Conservation (phyloP, 37 sponge, comb jelly and placozoan species). For the Theonella swinhoei region DNA sequence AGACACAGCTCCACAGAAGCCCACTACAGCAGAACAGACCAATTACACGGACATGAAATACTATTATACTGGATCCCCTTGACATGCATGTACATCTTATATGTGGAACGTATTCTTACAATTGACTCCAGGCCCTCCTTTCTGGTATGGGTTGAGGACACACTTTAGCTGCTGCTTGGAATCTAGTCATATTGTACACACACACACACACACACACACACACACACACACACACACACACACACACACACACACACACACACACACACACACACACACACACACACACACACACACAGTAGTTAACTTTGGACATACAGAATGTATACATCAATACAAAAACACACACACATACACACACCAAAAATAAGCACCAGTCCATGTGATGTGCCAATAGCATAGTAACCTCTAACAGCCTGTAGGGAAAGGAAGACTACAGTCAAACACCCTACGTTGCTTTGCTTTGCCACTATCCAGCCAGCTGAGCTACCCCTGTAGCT, state of each 20-base stretch:
- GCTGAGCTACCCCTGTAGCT: too few species aligned
- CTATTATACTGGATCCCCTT: background rate
- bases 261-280: background rate
- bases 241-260: background rate
- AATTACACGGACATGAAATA: background rate
- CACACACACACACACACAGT: background rate
- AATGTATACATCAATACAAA: too few species aligned
- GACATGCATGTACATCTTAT: background rate
- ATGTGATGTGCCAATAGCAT: conserved; percentile 79
- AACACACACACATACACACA: too few species aligned
- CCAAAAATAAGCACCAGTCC: conserved; percentile 83
- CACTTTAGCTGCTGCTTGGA: conserved; percentile 44
- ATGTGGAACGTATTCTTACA: conserved; percentile 4
- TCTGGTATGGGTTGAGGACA: conserved; percentile 55
- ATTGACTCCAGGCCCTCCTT: conserved; percentile 19
- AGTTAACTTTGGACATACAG: background rate
- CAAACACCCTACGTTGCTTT: too few species aligned
- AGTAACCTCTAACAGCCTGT: conserved; percentile 47
- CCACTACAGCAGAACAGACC: conserved; percentile 16
- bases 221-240: background rate
- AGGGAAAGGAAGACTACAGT: too few species aligned
- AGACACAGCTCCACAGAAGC: conserved; percentile 77
- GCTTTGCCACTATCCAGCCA: too few species aligned
- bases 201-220: background rate
- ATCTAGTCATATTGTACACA: conserved; percentile 16